phyloP scores from a whole-genome alignment of 2,113 vertebrate species.

The Clinocottus analis region DNA sequence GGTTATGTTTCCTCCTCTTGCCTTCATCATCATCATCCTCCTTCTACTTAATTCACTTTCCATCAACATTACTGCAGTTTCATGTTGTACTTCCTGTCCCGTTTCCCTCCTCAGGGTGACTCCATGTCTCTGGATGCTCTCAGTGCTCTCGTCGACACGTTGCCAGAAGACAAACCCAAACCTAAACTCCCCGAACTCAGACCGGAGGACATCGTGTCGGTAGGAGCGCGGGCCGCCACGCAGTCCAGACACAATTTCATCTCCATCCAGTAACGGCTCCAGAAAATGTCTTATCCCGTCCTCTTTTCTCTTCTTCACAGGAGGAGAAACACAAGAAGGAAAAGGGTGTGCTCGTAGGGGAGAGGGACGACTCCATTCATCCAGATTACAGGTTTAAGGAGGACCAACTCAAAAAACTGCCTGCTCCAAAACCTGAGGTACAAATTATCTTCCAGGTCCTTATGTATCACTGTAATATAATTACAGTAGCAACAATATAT shows the following conservation, averaged over 20 bases:
- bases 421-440: constrained; percentile 75
- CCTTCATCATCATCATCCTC: background rate
- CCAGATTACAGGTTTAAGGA: constrained; percentile 74
- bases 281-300: background rate
- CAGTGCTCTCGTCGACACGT: constrained; percentile 60
- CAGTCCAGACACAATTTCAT: background rate
- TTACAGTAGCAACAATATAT: background rate
- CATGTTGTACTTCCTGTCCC: background rate
- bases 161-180: constrained; percentile 60
- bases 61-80: background rate
- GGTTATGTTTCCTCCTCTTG: background rate
- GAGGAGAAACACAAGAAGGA: constrained; percentile 65
- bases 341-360: constrained; percentile 78
- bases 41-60: background rate
- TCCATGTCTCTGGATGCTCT: constrained; percentile 71
- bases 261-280: background rate
- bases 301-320: constrained; percentile 38
- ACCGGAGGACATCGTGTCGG: constrained; percentile 73
- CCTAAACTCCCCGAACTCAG: constrained; percentile 69
- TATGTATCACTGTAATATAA: background rate
- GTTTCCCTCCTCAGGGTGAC: constrained; percentile 45
- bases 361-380: constrained; percentile 72
- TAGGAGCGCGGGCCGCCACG: constrained; percentile 26
- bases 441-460: background rate
- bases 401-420: constrained; percentile 62